A percentile compares a stretch with the other conserved stretches of the same genome.
Evolutionary conservation across 2,113 vertebrate species (phyloP).

Genomic region (Caranx ignobilis): DNA sequence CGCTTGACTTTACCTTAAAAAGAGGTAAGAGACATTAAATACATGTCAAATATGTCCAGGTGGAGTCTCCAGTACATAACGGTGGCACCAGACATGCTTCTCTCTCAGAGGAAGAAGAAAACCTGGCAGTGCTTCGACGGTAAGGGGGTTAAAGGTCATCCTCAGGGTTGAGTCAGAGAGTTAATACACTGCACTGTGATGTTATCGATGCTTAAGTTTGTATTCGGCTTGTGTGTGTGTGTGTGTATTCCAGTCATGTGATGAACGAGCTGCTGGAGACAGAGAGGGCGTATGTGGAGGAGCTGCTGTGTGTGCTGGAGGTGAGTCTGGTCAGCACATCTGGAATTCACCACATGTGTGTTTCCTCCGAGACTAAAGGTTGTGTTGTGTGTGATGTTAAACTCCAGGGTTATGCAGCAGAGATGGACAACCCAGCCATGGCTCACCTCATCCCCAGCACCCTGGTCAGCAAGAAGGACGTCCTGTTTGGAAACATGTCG

Average conservation of each 20-base stretch:
- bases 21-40: neutral
- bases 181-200: too few species aligned
- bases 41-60: slow-evolving; percentile 73
- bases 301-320: slow-evolving; percentile 97
- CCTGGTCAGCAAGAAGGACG: slow-evolving; percentile 92
- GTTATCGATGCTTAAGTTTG: neutral
- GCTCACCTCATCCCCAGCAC: slow-evolving; percentile 89
- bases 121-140: slow-evolving; percentile 93
- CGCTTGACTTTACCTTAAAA: neutral
- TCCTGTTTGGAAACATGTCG: slow-evolving; percentile 97
- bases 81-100: slow-evolving; percentile 86
- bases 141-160: slow-evolving; percentile 71
- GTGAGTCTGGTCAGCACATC: slow-evolving; percentile 75
- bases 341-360: too few species aligned
- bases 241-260: slow-evolving; percentile 87
- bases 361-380: neutral
- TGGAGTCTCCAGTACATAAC: slow-evolving; percentile 82
- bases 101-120: slow-evolving; percentile 94
- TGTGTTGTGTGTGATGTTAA: neutral
- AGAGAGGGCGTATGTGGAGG: slow-evolving; percentile 94
- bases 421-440: slow-evolving; percentile 96
- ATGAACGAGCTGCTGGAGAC: slow-evolving; percentile 99
- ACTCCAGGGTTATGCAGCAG: slow-evolving; percentile 93
- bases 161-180: neutral
- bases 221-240: slow-evolving; percentile 19